Base-by-base conservation (phyloP, 1,140 invertebrate species). In the Leptinotarsa texana region DNA sequence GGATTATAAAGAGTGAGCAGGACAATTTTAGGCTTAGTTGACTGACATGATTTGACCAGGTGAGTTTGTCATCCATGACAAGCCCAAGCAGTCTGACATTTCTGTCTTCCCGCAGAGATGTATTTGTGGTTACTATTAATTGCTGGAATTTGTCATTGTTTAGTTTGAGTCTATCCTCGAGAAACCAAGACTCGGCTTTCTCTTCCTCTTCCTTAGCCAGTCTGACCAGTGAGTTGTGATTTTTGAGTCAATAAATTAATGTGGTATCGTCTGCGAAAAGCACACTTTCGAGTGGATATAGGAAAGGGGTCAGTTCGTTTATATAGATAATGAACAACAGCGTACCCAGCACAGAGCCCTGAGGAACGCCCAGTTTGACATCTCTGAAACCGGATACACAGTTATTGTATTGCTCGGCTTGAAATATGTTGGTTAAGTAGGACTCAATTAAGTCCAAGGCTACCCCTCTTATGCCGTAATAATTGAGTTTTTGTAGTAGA, bases 181-280 rank as follows among this genome's bases (percentile, higher is more conserved):
- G 13, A 63, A 63, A 63, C 63, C 63, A 63, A 24, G 11, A 18
- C 18, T 63, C 63, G 13, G 63, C 63, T 63, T 63, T 63, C 18
- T 63, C 63, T 18, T 63, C 63, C 18, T 5, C 24, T 18, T 21
- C 63, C 13, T 13, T 24, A 18, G 63, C 13, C 18, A 63, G 63
- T 13, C 13, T 17, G 18, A 63, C 18, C 63, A 63, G 15, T 13
- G 63, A 63, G 63, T 63, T 18, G 24, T 63, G 18, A 17, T 63
- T 13, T 24, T 24, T 21, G 18, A 11, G 63, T 13, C 18, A n/a
- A 21, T 63, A 63, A 17, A 63, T 63, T 18, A 63, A 63, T 63
- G 63, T 63, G 13, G 63, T 63, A 18, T 63, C 63, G 18, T 63
- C 63, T 63, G 63, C 63, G 63, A 63, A 63, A 17, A 63, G 63